These are phyloP conservation scores for Dasypolia templi DNA, from an alignment of 2,888 invertebrate species.

Conservation along the genomic window DNA sequence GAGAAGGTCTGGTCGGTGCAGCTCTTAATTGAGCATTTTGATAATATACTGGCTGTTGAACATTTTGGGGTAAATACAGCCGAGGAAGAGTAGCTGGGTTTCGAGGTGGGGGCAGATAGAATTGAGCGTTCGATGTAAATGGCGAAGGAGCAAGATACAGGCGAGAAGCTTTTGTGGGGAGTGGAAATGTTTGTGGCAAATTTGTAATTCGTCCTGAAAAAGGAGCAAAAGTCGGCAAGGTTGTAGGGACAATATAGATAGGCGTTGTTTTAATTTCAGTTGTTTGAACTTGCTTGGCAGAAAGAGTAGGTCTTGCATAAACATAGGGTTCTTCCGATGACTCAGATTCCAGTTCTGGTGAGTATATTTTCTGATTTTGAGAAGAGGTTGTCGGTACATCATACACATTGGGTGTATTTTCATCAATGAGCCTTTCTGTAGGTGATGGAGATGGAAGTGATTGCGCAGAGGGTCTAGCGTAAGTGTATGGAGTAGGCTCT, in stretches of 20 bases:
- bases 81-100: slow-evolving; percentile 71
- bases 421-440: slow-evolving; percentile 70
- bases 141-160: slow-evolving; percentile 81
- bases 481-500: slow-evolving; percentile 79
- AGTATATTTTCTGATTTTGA: slow-evolving; percentile 65
- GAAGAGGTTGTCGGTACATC: slow-evolving; percentile 71
- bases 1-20: slow-evolving; percentile 70
- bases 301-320: slow-evolving; percentile 74
- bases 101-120: slow-evolving; percentile 81
- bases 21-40: slow-evolving; percentile 73
- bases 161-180: slow-evolving; percentile 76
- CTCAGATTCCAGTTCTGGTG: slow-evolving; percentile 64
- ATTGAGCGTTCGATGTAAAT: slow-evolving; percentile 76
- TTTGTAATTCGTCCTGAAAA: slow-evolving; percentile 70
- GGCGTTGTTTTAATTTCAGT: slow-evolving; percentile 70
- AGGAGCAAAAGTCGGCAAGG: slow-evolving; percentile 71
- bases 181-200: slow-evolving; percentile 68
- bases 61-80: slow-evolving; percentile 77
- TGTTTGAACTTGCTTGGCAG: slow-evolving; percentile 71
- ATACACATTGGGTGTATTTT: slow-evolving; percentile 77
- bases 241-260: slow-evolving; percentile 69
- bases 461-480: slow-evolving; percentile 70
- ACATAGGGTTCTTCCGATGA: slow-evolving; percentile 69
- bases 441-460: slow-evolving; percentile 70
- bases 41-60: slow-evolving; percentile 69